These are phyloP conservation scores for Naso thynnoides DNA, from an alignment of 2,797 vertebrate species.

Conservation along the genomic window DNA sequence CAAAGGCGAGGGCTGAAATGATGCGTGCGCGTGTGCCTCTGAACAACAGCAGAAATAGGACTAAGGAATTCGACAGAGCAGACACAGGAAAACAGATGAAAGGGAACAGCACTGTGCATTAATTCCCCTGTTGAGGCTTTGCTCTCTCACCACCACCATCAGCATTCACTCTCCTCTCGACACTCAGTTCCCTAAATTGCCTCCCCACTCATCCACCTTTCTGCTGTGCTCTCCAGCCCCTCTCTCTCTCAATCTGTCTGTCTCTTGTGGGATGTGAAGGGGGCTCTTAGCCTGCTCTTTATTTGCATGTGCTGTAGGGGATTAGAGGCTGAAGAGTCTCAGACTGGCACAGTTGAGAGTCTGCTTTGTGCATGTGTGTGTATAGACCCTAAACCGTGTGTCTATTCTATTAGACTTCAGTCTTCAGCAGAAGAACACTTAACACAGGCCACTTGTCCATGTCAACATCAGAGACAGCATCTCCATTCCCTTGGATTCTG, in stretches of 20 bases:
- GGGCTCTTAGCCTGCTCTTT: slow-evolving; percentile 80
- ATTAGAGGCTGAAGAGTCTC: slow-evolving; percentile 78
- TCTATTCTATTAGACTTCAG: slow-evolving; percentile 69
- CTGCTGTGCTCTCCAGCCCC: slow-evolving; percentile 71
- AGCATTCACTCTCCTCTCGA: slow-evolving; percentile 71
- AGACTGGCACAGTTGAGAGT: slow-evolving; percentile 75
- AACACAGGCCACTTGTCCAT: slow-evolving; percentile 50
- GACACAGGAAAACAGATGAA: slow-evolving; percentile 74
- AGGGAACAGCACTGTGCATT: slow-evolving; percentile 67
- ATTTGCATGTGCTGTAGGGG: slow-evolving; percentile 80
- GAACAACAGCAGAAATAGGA: slow-evolving; percentile 69
- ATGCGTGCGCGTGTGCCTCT: slow-evolving; percentile 57
- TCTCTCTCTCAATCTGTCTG: slow-evolving; percentile 69
- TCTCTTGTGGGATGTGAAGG: slow-evolving; percentile 77
- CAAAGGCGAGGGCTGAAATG: slow-evolving; percentile 68
- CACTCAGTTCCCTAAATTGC: slow-evolving; percentile 81
- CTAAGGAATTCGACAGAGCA: slow-evolving; percentile 70
- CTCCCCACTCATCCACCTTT: slow-evolving; percentile 80
- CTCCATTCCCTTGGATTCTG: slow-evolving; percentile 52
- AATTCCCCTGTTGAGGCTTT: slow-evolving; percentile 73
- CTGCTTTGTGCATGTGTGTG: slow-evolving; percentile 59
- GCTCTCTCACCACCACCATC: slow-evolving; percentile 70
- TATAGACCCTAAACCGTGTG: slow-evolving; percentile 59
- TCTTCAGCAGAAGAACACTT: slow-evolving; percentile 59
- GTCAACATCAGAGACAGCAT: slow-evolving; percentile 47